Evolutionary conservation across 2,888 invertebrate genomes (phyloP).

Genomic region (Drosophila formosana): DNA sequence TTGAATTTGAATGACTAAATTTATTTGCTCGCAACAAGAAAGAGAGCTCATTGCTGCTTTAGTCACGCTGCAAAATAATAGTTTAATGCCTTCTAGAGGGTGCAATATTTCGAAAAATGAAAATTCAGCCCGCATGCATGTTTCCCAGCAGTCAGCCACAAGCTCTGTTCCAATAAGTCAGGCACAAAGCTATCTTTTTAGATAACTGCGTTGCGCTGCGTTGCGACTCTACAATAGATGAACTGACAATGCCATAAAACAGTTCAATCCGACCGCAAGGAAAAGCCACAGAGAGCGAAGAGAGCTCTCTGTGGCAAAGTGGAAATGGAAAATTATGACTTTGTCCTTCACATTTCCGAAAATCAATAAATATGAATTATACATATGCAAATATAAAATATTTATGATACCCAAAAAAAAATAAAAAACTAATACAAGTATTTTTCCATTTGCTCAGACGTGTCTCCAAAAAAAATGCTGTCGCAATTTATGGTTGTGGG

Average conservation of each 20-base stretch:
- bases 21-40: constrained; percentile 19
- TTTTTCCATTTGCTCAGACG: constrained; percentile 10
- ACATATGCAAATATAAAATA: constrained; percentile 11
- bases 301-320: constrained; percentile 19
- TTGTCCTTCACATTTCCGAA: background rate
- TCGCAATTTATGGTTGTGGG: constrained; percentile 48
- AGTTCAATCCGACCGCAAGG: constrained; percentile 37
- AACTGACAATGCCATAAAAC: constrained; percentile 63
- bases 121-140: constrained; percentile 29
- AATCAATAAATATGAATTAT: constrained; percentile 1
- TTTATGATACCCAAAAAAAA: background rate
- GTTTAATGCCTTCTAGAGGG: constrained; percentile 59
- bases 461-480: constrained; percentile 15
- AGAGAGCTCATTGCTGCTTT: constrained; percentile 20
- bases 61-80: constrained; percentile 43
- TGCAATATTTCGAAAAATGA: constrained; percentile 41
- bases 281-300: constrained; percentile 33
- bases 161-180: constrained; percentile 64
- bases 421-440: too few species aligned
- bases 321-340: constrained; percentile 9
- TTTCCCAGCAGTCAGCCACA: constrained; percentile 13
- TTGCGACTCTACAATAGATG: constrained; percentile 45
- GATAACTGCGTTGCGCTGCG: constrained; percentile 18
- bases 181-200: constrained; percentile 23
- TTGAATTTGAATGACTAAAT: constrained; percentile 7